Conservation (phyloP, 2,113 vertebrate genomes). For the Ranitomeya imitator region DNA sequence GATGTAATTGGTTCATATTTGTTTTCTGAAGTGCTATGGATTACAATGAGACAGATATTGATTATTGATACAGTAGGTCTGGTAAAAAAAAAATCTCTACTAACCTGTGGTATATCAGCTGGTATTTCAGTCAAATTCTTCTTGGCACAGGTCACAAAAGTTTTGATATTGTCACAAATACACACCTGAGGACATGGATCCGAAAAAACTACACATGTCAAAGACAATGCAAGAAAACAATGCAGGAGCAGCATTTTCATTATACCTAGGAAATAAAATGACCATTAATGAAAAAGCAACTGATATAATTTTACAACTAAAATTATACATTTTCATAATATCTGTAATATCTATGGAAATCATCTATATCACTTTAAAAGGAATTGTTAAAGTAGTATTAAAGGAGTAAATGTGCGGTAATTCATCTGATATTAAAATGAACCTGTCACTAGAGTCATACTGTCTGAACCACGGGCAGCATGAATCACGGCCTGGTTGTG, state of each 20-base stretch:
- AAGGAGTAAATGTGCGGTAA: no score
- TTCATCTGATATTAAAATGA: no score
- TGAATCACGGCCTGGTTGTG: no score
- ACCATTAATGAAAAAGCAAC: not conserved
- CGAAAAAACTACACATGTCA: fast-evolving
- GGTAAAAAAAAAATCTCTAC: not conserved
- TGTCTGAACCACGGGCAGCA: no score
- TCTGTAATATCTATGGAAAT: not conserved
- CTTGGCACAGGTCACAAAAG: slow-evolving; percentile 78
- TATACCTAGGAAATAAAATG: not conserved
- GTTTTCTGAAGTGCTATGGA: no score
- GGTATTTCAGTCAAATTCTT: slow-evolving; percentile 83
- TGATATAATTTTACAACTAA: not conserved
- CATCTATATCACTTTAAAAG: not conserved
- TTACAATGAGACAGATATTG: no score
- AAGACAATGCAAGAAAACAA: not conserved
- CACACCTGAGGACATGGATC: slow-evolving; percentile 80
- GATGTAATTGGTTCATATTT: no score
- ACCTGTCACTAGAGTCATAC: no score
- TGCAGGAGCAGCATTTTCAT: not conserved
- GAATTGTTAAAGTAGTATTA: no score
- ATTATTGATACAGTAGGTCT: no score
- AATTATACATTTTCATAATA: not conserved
- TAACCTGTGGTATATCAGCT: slow-evolving; percentile 80
- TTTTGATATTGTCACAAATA: slow-evolving; percentile 82